phyloP scores from a whole-genome alignment of 2,888 invertebrate species.

The Caenorhabditis doughertyi region DNA sequence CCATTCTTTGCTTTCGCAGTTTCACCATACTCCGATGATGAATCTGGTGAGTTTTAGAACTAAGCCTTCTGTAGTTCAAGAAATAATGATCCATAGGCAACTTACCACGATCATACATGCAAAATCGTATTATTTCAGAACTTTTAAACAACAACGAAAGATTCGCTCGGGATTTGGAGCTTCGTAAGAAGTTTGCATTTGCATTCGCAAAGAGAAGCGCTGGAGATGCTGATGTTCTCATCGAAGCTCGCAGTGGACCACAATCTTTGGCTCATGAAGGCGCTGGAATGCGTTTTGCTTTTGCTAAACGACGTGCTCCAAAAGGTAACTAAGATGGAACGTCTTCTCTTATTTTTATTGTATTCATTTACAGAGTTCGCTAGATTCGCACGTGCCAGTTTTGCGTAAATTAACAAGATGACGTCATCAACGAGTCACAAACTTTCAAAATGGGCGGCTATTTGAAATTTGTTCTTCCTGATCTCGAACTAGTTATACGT shows the following conservation, averaged over 20 bases:
- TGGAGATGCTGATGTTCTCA: constrained; percentile 51
- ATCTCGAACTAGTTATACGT: constrained; percentile 41
- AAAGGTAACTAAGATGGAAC: constrained; percentile 16
- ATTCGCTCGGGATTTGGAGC: constrained; percentile 61
- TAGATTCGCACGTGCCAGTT: constrained; percentile 63
- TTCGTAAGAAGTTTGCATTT: constrained; percentile 66
- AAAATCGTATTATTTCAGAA: constrained; percentile 23
- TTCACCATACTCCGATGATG: constrained; percentile 44
- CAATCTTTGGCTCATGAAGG: constrained; percentile 43
- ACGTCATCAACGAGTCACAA: constrained; percentile 53
- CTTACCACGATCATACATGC: no score
- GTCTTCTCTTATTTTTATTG: background rate
- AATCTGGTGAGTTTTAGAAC: constrained; percentile 9
- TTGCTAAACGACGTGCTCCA: constrained; percentile 58
- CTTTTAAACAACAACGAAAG: constrained; percentile 54
- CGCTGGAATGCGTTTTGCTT: constrained; percentile 62
- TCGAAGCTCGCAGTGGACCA: constrained; percentile 54
- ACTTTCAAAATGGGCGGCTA: constrained; percentile 65
- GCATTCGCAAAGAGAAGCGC: constrained; percentile 62
- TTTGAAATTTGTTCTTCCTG: constrained; percentile 48
- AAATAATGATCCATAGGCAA: no score
- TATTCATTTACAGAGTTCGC: constrained; percentile 54
- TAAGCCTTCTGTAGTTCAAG: no score
- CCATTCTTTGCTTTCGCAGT: constrained; percentile 44
- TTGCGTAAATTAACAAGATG: constrained; percentile 48